Evolutionary conservation across 1,140 invertebrate species (phyloP).

Genomic region (Hyphantria cunea): DNA sequence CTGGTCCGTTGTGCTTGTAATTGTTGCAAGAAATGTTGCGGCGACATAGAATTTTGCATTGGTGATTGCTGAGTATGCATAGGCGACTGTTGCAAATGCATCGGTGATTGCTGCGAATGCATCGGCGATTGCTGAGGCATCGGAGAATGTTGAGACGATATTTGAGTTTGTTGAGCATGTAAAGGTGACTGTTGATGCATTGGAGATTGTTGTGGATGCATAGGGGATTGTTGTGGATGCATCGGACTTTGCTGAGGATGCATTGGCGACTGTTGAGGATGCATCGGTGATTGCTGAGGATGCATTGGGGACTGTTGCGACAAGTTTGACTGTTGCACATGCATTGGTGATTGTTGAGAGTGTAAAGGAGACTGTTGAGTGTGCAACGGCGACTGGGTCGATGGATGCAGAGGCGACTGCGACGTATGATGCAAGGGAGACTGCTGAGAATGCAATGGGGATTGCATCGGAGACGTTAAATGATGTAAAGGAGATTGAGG

Average conservation of each 20-base stretch:
- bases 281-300: slow-evolving; percentile 50
- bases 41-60: slow-evolving; percentile 77
- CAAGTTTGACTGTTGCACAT: slow-evolving; percentile 66
- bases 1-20: slow-evolving; percentile 73
- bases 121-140: slow-evolving; percentile 76
- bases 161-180: slow-evolving; percentile 69
- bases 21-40: slow-evolving; percentile 74
- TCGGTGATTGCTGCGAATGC: slow-evolving; percentile 69
- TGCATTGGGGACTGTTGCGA: slow-evolving; percentile 47
- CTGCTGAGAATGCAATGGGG: slow-evolving; percentile 82
- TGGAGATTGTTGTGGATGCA: slow-evolving; percentile 78
- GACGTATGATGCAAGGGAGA: slow-evolving; percentile 80
- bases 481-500: slow-evolving; percentile 82
- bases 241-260: slow-evolving; percentile 77
- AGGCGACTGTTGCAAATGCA: slow-evolving; percentile 78
- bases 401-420: slow-evolving; percentile 79
- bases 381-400: slow-evolving; percentile 75
- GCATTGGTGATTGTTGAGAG: slow-evolving; percentile 72
- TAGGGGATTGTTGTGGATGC: slow-evolving; percentile 78
- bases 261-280: slow-evolving; percentile 68
- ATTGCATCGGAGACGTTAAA: slow-evolving; percentile 81
- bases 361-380: slow-evolving; percentile 77
- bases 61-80: slow-evolving; percentile 82
- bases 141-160: slow-evolving; percentile 49
- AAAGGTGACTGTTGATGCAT: slow-evolving; percentile 76